Evolutionary conservation across 1,140 invertebrate genomes (phyloP).

Genomic region (Microplitis demolitor): DNA sequence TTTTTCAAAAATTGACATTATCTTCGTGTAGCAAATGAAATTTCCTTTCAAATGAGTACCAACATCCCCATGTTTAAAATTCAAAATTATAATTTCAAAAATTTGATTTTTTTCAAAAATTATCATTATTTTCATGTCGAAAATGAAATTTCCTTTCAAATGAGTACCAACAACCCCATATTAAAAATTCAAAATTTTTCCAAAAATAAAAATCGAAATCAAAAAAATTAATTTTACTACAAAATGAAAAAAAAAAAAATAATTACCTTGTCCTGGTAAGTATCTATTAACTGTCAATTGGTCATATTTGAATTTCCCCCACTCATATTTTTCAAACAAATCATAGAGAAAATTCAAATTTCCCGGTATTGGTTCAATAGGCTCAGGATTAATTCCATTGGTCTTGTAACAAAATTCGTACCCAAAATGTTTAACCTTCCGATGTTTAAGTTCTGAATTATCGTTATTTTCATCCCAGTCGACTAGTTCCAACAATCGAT

Average conservation of each 20-base stretch:
- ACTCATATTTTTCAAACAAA: slow-evolving; percentile 63
- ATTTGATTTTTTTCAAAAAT: not conserved
- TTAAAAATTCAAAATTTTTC: too few relatives aligned
- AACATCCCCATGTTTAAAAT: too few relatives aligned
- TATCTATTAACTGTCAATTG: slow-evolving; percentile 95
- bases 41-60: too few relatives aligned
- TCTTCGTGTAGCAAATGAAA: too few relatives aligned
- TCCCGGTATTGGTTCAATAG: slow-evolving; percentile 74
- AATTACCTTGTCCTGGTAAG: slow-evolving; percentile 83
- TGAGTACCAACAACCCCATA: too few relatives aligned
- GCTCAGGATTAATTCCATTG: slow-evolving; percentile 84
- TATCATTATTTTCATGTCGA: not conserved
- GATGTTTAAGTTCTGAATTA: slow-evolving; percentile 73
- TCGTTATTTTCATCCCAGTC: slow-evolving; percentile 60
- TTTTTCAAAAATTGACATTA: too few relatives aligned
- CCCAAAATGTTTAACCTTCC: slow-evolving; percentile 91
- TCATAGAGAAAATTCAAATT: slow-evolving; percentile 72
- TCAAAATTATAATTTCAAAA: too few relatives aligned
- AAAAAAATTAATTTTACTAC: too few relatives aligned
- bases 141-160: too few relatives aligned
- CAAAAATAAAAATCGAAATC: too few relatives aligned
- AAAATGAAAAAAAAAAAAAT: not conserved
- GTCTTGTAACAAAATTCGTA: slow-evolving; percentile 90
- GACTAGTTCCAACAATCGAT: slow-evolving; percentile 67
- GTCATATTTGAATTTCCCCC: slow-evolving; percentile 70